Conservation (phyloP, 1,140 invertebrate genomes). For the Ips nitidus region DNA sequence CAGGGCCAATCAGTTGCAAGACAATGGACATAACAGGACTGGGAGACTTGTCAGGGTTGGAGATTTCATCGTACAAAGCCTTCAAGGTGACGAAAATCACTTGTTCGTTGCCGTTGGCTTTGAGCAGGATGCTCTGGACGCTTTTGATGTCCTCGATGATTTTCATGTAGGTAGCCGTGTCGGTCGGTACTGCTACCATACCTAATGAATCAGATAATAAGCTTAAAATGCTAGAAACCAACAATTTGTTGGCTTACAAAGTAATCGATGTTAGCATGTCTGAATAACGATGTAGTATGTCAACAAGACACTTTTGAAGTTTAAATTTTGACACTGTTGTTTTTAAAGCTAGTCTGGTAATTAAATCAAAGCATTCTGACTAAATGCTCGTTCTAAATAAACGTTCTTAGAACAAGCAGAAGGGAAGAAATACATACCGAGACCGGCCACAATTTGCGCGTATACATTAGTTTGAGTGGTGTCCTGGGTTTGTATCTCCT, state of each 20-base stretch:
- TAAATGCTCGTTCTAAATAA: no score
- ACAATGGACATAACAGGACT: slow-evolving; percentile 59
- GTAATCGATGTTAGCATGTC: no score
- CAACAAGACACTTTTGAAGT: no score
- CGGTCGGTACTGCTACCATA: slow-evolving; percentile 43
- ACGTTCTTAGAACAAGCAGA: not conserved
- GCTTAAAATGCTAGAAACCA: no score
- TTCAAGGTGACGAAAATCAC: slow-evolving; percentile 49
- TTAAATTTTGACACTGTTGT: no score
- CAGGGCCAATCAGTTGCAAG: slow-evolving; percentile 40
- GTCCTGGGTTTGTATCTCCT: slow-evolving; percentile 39
- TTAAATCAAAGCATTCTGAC: no score
- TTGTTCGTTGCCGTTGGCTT: slow-evolving; percentile 43
- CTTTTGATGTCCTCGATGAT: slow-evolving; percentile 53
- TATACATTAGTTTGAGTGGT: slow-evolving; percentile 40
- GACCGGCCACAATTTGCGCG: slow-evolving; percentile 42
- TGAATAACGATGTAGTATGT: no score
- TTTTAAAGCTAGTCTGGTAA: no score
- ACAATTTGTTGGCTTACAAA: no score
- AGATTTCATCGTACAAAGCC: slow-evolving; percentile 54
- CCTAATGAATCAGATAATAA: slow-evolving; percentile 32
- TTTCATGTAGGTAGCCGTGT: slow-evolving; percentile 41
- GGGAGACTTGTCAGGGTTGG: slow-evolving; percentile 48
- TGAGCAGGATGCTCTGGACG: slow-evolving; percentile 51
- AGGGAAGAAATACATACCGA: slow-evolving; percentile 10